phyloP scores from a whole-genome alignment of 2,113 vertebrate genomes.

The Takifugu bimaculatus region DNA sequence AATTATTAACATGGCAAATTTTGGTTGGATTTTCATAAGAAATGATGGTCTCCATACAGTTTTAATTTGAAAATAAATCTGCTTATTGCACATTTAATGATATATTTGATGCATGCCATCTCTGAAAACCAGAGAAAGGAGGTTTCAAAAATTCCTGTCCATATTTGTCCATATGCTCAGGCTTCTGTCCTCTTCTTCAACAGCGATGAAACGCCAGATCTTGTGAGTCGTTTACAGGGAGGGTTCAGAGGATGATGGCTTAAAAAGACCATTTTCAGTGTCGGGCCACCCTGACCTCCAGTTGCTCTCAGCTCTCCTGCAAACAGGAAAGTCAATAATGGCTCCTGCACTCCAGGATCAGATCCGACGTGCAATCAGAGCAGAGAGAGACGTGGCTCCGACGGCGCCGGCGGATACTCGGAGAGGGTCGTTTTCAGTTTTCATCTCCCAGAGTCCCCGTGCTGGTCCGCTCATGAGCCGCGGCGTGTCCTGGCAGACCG shows the following conservation, averaged over 20 bases:
- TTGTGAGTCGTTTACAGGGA: conserved; percentile 33
- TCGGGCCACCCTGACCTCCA: conserved; percentile 43
- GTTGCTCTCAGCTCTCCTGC: conserved; percentile 21
- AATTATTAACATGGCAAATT: too few species aligned
- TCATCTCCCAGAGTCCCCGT: conserved; percentile 27
- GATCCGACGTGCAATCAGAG: conserved; percentile 32
- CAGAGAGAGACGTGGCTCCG: conserved; percentile 6
- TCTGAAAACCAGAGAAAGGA: too few species aligned
- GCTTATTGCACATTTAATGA: too few species aligned
- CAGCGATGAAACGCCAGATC: conserved; percentile 29
- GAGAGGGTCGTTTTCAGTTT: conserved; percentile 23
- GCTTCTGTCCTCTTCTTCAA: not conserved
- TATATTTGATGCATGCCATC: too few species aligned
- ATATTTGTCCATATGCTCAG: too few species aligned
- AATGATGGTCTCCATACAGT: too few species aligned
- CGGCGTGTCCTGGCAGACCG: not conserved
- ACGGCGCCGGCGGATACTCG: conserved; percentile 23
- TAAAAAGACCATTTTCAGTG: conserved; percentile 39
- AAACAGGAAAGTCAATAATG: conserved; percentile 44
- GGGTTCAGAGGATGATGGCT: conserved; percentile 18
- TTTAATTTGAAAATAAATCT: too few species aligned
- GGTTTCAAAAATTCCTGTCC: too few species aligned
- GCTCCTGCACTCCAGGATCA: conserved; percentile 26
- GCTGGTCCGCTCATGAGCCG: conserved; percentile 1
- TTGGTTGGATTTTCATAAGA: too few species aligned